phyloP scores from a whole-genome alignment of 2,113 vertebrate genomes.

The Brachypodius melanocephalos region DNA sequence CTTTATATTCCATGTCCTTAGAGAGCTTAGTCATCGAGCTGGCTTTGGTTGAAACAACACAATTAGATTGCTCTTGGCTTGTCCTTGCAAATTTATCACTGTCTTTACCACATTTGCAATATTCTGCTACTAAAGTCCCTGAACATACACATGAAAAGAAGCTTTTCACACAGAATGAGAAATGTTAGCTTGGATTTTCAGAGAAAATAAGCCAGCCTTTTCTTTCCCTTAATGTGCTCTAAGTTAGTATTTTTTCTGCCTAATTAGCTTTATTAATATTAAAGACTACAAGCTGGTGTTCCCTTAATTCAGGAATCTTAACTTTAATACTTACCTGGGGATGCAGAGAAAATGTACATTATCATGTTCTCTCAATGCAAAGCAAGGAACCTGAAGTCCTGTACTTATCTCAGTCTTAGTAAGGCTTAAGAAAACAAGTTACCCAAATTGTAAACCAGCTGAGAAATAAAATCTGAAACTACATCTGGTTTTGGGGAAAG shows the following conservation, averaged over 20 bases:
- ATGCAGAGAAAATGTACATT: not conserved
- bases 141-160: not conserved
- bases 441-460: not conserved
- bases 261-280: conserved; percentile 36
- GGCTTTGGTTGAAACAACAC: not conserved
- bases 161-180: not conserved
- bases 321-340: not conserved
- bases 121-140: not conserved
- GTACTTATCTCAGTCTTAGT: not conserved
- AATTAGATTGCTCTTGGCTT: conserved; percentile 16
- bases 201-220: not conserved
- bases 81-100: not conserved
- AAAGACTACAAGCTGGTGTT: not conserved
- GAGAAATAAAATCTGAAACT: not conserved
- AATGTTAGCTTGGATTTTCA: not conserved
- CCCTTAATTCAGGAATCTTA: not conserved
- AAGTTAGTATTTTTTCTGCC: not conserved
- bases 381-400: not conserved
- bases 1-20: not conserved
- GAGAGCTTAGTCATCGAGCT: not conserved
- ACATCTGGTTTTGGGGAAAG: not conserved
- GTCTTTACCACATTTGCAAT: not conserved
- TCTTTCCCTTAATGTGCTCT: not conserved
- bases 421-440: not conserved
- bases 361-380: not conserved